These are phyloP conservation scores for Cephalotes varians DNA, from an alignment of 2,888 invertebrate species.

Conservation along the genomic window DNA sequence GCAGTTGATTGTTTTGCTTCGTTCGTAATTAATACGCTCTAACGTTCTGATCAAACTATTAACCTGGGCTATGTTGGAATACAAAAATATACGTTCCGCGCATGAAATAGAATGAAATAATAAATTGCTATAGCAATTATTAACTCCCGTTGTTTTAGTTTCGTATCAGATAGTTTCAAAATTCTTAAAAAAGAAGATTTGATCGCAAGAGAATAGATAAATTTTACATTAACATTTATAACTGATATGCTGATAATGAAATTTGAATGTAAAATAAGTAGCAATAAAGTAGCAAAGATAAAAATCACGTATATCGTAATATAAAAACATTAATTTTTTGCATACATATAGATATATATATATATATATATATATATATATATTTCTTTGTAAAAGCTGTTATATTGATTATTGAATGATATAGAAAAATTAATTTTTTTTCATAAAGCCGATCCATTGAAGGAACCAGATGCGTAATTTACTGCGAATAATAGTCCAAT, in stretches of 20 bases:
- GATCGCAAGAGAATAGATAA: background rate
- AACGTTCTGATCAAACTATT: constrained; percentile 32
- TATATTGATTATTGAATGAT: constrained; percentile 33
- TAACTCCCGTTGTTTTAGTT: background rate
- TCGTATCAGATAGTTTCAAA: background rate
- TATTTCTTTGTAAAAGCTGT: background rate
- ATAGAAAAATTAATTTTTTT: constrained; percentile 65
- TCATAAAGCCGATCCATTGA: constrained; percentile 64
- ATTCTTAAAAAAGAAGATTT: background rate
- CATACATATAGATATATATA: no score
- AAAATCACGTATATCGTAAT: background rate
- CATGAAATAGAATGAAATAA: constrained; percentile 16
- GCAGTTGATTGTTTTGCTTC: constrained; percentile 51
- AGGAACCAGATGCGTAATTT: constrained; percentile 65
- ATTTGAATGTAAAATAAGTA: background rate
- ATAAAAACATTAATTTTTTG: background rate
- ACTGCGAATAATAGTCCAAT: constrained; percentile 68
- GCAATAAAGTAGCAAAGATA: constrained; percentile 4
- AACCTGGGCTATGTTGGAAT: constrained; percentile 5
- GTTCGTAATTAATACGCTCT: constrained; percentile 43
- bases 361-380: background rate
- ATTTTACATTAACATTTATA: background rate
- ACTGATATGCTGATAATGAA: background rate
- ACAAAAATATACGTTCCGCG: constrained; percentile 7
- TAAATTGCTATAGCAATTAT: constrained; percentile 17